A percentile compares a stretch with the other conserved stretches of the same genome.
phyloP scores from a whole-genome alignment of 1,140 invertebrate genomes.

The Spodoptera litura region DNA sequence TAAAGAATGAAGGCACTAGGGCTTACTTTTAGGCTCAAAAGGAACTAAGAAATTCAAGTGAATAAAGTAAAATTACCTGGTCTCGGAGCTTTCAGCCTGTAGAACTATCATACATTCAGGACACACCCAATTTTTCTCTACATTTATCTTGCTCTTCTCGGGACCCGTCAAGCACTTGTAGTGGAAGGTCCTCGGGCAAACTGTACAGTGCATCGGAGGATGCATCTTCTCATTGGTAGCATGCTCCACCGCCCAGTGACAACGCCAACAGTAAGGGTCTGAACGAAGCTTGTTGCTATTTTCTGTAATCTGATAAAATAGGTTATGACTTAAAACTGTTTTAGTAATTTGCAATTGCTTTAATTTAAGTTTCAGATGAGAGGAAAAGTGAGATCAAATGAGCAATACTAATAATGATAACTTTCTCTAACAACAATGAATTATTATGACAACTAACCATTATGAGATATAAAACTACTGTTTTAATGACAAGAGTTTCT shows the following conservation, averaged over 20 bases:
- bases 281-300: conserved; percentile 71
- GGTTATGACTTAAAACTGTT: not conserved
- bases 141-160: conserved; percentile 83
- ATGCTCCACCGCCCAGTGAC: conserved; percentile 89
- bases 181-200: conserved; percentile 95
- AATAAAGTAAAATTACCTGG: conserved; percentile 66
- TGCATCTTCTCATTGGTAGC: conserved; percentile 78
- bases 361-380: not conserved
- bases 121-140: conserved; percentile 91
- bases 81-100: conserved; percentile 92
- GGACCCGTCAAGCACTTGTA: conserved; percentile 89
- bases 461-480: not conserved
- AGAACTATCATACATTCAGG: conserved; percentile 94
- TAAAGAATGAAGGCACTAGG: no score
- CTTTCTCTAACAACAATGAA: not conserved
- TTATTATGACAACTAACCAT: conserved; percentile 15
- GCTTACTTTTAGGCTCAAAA: no score
- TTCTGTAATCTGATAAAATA: conserved; percentile 51
- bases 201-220: conserved; percentile 89
- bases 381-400: not conserved
- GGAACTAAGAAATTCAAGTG: no score
- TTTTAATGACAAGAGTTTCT: conserved; percentile 12
- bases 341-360: not conserved
- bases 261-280: conserved; percentile 96
- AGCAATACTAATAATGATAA: not conserved